phyloP scores from a whole-genome alignment of 2,113 vertebrate species.

The Larimichthys crocea region DNA sequence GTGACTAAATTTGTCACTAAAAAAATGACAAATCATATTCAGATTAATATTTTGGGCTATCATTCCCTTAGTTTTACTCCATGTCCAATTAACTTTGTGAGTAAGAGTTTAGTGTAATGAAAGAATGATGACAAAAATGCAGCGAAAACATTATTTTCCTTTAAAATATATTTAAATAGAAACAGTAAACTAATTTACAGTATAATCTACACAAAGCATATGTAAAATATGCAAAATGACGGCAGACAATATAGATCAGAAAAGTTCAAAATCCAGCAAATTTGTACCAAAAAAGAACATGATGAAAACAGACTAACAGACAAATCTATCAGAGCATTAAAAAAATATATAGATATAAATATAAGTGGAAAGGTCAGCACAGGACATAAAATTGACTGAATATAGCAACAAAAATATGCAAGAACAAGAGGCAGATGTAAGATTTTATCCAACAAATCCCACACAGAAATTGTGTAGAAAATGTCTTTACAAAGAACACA shows the following conservation, averaged over 20 bases:
- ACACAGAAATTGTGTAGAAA: background rate
- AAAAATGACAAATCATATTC: background rate
- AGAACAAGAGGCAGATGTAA: background rate
- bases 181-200: background rate
- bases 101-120: background rate
- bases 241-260: background rate
- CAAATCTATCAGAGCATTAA: background rate
- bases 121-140: background rate
- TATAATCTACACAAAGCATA: background rate
- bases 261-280: background rate
- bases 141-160: background rate
- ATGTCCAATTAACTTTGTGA: background rate
- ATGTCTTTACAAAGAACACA: background rate
- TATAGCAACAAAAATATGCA: background rate
- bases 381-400: background rate
- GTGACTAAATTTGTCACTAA: background rate
- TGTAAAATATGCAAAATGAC: background rate
- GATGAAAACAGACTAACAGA: background rate
- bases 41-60: background rate
- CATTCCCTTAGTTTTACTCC: no score
- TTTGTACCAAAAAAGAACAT: background rate
- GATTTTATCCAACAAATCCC: constrained; percentile 8
- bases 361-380: background rate
- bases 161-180: background rate
- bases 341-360: background rate